These are phyloP conservation scores for Baronia brevicornis DNA, from an alignment of 2,888 invertebrate species.

Conservation along the genomic window DNA sequence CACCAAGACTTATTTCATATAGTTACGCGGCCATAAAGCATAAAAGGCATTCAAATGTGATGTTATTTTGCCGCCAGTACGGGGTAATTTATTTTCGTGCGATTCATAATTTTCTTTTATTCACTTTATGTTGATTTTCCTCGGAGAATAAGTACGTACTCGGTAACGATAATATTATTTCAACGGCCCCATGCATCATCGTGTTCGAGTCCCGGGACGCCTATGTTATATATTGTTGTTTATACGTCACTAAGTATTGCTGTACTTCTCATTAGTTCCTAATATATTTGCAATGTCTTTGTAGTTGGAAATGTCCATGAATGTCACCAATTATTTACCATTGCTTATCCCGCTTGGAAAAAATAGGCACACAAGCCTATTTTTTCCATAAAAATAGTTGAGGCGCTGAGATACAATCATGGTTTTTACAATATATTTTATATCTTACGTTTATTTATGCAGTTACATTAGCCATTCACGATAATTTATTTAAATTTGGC, in stretches of 20 bases:
- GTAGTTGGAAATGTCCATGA: not conserved
- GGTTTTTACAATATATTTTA: no score
- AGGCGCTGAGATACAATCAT: no score
- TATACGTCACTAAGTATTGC: slow-evolving; percentile 33
- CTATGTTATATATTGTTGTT: slow-evolving; percentile 61
- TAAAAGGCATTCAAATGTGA: slow-evolving; percentile 76
- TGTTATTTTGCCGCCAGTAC: slow-evolving; percentile 76
- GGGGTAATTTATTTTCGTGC: slow-evolving; percentile 73
- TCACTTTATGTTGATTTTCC: slow-evolving; percentile 76
- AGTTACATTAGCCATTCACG: no score
- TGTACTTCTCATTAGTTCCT: slow-evolving; percentile 15
- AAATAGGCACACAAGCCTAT: no score
- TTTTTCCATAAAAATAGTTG: no score
- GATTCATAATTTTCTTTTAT: slow-evolving; percentile 77
- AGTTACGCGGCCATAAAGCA: slow-evolving; percentile 72
- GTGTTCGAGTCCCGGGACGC: slow-evolving; percentile 35
- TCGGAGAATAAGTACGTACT: slow-evolving; percentile 67
- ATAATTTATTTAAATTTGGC: no score
- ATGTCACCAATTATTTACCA: no score
- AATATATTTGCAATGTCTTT: slow-evolving; percentile 6
- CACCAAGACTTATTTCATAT: slow-evolving; percentile 68
- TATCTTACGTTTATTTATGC: no score
- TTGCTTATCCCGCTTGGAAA: no score
- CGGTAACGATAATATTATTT: slow-evolving; percentile 75
- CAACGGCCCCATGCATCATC: slow-evolving; percentile 67